Conservation (phyloP, 2,888 invertebrate species). For the Onchidella celtica region DNA sequence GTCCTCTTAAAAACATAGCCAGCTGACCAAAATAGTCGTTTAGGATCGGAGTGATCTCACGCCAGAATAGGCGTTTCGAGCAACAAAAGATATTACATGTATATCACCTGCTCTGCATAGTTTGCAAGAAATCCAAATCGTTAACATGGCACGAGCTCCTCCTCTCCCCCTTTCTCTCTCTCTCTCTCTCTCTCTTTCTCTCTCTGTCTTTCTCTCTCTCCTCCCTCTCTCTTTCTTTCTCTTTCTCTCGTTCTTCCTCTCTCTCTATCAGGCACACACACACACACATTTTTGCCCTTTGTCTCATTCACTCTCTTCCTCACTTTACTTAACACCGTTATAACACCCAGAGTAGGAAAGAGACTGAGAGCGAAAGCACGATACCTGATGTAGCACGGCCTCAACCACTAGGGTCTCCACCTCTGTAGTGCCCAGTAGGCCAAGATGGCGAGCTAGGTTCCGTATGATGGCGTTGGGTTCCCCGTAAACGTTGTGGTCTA, state of each 20-base stretch:
- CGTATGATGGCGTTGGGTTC: conserved; percentile 35
- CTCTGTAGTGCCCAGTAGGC: conserved; percentile 30
- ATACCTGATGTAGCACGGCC: conserved; percentile 45
- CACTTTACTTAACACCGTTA: not conserved
- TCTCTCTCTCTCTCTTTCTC: conserved; percentile 17
- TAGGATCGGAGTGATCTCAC: no score
- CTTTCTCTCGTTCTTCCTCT: conserved; percentile 1
- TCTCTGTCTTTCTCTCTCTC: not conserved
- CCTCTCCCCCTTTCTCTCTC: not conserved
- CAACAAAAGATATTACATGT: no score
- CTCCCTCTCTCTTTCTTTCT: conserved; percentile 13
- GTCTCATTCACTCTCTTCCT: not conserved
- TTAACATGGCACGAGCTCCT: not conserved
- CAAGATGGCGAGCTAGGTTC: conserved; percentile 31
- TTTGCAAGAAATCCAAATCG: not conserved
- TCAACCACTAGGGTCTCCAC: conserved; percentile 36
- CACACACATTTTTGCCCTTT: not conserved
- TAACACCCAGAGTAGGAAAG: not conserved
- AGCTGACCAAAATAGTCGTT: no score
- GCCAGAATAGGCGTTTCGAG: no score
- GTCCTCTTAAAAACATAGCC: no score
- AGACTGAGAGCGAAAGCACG: not conserved
- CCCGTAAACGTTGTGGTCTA: conserved; percentile 47
- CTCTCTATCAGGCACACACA: not conserved
- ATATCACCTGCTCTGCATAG: no score